phyloP scores from a whole-genome alignment of 1,140 invertebrate genomes.

The Pseudomyrmex cubaensis region DNA sequence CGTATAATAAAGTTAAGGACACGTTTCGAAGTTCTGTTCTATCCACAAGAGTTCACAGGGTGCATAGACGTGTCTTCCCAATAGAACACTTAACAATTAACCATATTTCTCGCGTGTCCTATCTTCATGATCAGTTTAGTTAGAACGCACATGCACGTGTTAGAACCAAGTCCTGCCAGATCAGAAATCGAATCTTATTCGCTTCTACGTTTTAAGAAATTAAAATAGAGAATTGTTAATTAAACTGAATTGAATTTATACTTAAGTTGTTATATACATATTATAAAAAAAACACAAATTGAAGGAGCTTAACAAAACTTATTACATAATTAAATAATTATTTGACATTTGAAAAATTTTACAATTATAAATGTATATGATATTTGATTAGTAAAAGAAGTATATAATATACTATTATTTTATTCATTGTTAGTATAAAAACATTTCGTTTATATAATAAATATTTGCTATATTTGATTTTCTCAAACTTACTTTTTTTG shows the following conservation, averaged over 20 bases:
- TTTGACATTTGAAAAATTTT: too few relatives aligned
- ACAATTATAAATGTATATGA: too few relatives aligned
- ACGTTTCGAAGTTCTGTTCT: constrained; percentile 10
- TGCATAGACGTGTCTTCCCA: constrained; percentile 18
- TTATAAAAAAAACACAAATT: too few relatives aligned
- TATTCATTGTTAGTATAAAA: not conserved
- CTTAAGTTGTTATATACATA: too few relatives aligned
- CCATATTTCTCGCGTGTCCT: constrained; percentile 47
- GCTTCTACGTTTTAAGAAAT: too few relatives aligned
- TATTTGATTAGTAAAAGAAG: too few relatives aligned
- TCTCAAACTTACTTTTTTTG: not conserved
- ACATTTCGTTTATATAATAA: not conserved
- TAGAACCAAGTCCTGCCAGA: not conserved
- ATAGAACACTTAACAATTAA: constrained; percentile 65
- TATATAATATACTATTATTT: too few relatives aligned
- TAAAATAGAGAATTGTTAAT: too few relatives aligned
- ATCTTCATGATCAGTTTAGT: constrained; percentile 2
- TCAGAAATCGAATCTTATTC: not conserved
- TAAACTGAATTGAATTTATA: too few relatives aligned
- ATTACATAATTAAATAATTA: too few relatives aligned
- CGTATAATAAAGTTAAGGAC: constrained; percentile 50
- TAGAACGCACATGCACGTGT: not conserved
- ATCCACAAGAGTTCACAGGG: not conserved
- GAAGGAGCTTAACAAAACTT: too few relatives aligned
- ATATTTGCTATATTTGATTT: not conserved